Conservation (phyloP, 1,140 invertebrate genomes). For the Drosophila lini region DNA sequence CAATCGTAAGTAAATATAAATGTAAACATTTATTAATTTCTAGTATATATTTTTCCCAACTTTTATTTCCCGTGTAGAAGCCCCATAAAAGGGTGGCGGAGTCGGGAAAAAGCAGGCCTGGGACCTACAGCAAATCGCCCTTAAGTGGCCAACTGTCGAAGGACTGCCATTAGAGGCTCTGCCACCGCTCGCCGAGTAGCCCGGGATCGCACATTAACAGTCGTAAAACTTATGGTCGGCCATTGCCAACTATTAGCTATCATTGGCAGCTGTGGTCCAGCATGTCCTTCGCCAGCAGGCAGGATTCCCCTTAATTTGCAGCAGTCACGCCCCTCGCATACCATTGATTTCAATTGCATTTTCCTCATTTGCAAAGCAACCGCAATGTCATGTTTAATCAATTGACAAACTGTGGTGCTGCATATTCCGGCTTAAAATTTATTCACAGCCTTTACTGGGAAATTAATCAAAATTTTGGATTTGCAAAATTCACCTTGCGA, state of each 20-base stretch:
- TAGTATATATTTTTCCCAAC: background rate
- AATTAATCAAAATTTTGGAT: slow-evolving; percentile 11
- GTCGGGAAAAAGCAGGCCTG: background rate
- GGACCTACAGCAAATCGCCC: slow-evolving; percentile 23
- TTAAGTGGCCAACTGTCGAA: slow-evolving; percentile 35
- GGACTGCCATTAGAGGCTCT: slow-evolving; percentile 31
- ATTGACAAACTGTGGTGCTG: slow-evolving; percentile 5
- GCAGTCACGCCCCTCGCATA: background rate
- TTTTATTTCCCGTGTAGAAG: slow-evolving; percentile 6
- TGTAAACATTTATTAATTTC: background rate
- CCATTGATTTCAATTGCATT: slow-evolving; percentile 7
- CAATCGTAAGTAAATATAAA: background rate
- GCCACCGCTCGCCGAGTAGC: slow-evolving; percentile 6
- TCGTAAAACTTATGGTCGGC: slow-evolving; percentile 59
- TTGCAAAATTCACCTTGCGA: background rate
- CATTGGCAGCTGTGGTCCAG: slow-evolving; percentile 61
- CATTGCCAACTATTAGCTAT: slow-evolving; percentile 63
- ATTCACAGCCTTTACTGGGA: slow-evolving; percentile 1
- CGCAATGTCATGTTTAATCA: slow-evolving; percentile 10
- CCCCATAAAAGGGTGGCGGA: slow-evolving; percentile 20
- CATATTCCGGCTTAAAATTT: background rate
- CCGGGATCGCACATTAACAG: slow-evolving; percentile 43
- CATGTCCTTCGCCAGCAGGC: slow-evolving; percentile 2
- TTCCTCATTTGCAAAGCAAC: slow-evolving; percentile 2
- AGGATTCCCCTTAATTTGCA: slow-evolving; percentile 15